Conservation (phyloP, 2,113 vertebrate species). For the Oceanites oceanicus region DNA sequence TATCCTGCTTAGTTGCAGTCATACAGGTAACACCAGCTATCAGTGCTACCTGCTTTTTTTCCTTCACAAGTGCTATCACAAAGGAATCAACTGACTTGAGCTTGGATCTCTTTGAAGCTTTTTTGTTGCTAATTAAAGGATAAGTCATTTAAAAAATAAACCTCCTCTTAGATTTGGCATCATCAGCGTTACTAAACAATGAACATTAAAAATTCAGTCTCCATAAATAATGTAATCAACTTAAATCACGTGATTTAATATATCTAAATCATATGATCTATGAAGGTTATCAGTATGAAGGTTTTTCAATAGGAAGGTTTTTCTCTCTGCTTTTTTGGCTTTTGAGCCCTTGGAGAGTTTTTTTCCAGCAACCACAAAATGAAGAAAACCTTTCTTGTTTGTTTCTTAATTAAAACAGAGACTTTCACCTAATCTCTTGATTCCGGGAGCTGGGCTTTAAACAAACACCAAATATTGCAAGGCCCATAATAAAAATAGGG, state of each 20-base stretch:
- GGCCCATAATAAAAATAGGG: not conserved
- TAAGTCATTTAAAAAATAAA: not conserved
- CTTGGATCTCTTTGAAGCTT: not conserved
- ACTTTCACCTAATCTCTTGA: not conserved
- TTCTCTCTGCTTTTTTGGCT: not conserved
- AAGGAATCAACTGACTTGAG: not conserved
- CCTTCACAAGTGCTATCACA: not conserved
- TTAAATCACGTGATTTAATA: not conserved
- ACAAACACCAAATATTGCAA: not conserved
- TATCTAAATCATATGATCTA: not conserved
- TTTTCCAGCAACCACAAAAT: not conserved
- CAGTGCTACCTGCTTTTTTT: not conserved
- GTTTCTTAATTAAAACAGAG: conserved; percentile 29
- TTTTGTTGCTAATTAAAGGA: not conserved
- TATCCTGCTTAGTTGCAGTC: not conserved
- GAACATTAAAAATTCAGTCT: not conserved
- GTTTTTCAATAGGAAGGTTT: not conserved
- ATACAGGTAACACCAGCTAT: not conserved
- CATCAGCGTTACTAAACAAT: not conserved
- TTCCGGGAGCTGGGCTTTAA: not conserved
- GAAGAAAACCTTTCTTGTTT: not conserved
- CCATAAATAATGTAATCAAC: not conserved
- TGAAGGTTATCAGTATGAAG: not conserved
- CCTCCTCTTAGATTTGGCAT: not conserved
- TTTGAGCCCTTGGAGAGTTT: not conserved